Evolutionary conservation across 1,140 invertebrate genomes (phyloP).

Genomic region (Lasioglossum baleicum): DNA sequence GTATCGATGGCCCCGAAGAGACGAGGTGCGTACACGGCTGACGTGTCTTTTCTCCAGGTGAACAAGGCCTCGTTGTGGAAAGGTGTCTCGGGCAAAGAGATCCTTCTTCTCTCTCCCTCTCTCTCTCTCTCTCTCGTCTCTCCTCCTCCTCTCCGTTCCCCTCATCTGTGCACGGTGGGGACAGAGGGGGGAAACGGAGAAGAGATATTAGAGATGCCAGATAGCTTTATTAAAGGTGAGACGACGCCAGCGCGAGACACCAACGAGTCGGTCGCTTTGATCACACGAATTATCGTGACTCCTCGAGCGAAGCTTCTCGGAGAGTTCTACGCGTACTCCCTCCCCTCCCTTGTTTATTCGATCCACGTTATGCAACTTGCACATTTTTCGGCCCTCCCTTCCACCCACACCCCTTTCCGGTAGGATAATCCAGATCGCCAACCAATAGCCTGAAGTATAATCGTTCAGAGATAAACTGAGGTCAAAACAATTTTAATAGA

Average conservation of each 20-base stretch:
- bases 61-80: conserved; percentile 74
- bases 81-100: conserved; percentile 63
- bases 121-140: conserved; percentile 8
- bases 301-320: conserved; percentile 20
- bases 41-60: conserved; percentile 71
- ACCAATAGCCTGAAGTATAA: too few species aligned
- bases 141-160: background rate
- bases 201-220: conserved; percentile 72
- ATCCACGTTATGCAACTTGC: conserved; percentile 9
- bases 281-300: conserved; percentile 67
- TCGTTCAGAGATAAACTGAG: too few species aligned
- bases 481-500: too few species aligned
- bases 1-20: conserved; percentile 65
- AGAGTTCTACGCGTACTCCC: too few species aligned
- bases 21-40: conserved; percentile 65
- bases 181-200: conserved; percentile 13
- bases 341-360: background rate
- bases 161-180: background rate
- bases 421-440: too few species aligned
- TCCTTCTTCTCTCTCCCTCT: conserved; percentile 7
- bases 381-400: conserved; percentile 4
- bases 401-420: too few species aligned
- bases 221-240: conserved; percentile 74
- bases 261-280: conserved; percentile 73
- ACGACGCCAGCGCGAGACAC: conserved; percentile 65